phyloP scores from a whole-genome alignment of 2,113 vertebrate genomes.

The Scomber colias region DNA sequence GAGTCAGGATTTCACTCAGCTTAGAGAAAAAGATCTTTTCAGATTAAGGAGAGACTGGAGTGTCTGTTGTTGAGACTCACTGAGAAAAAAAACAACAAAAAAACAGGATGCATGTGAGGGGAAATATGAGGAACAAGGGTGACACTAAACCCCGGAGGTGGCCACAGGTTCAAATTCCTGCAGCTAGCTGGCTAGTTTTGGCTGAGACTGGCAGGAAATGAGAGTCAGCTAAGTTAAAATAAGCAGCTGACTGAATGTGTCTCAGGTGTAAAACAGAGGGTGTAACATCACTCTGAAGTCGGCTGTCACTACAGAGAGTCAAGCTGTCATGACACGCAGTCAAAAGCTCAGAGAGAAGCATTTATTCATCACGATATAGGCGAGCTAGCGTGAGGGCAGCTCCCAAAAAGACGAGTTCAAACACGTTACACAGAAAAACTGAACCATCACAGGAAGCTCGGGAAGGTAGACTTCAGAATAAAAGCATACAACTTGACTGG shows the following conservation, averaged over 20 bases:
- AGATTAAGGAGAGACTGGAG: conserved; percentile 66
- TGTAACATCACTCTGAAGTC: neutral
- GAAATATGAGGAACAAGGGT: conserved; percentile 4
- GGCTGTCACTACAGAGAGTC: neutral
- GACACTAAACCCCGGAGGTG: conserved; percentile 8
- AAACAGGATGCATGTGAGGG: conserved; percentile 35
- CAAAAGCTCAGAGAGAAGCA: neutral
- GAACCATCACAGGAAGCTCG: neutral
- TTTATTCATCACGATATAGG: neutral
- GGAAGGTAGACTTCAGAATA: conserved; percentile 35
- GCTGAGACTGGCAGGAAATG: conserved; percentile 10
- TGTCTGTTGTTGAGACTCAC: conserved; percentile 25
- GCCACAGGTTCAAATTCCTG: conserved; percentile 35
- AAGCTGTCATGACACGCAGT: conserved; percentile 19
- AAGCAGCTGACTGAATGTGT: neutral
- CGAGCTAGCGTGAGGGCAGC: conserved; percentile 27
- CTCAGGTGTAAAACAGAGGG: neutral
- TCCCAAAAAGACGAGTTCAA: conserved; percentile 50
- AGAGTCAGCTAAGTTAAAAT: conserved; percentile 2
- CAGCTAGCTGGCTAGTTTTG: neutral
- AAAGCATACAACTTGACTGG: neutral
- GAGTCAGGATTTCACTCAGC: conserved; percentile 70
- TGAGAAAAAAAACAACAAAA: neutral
- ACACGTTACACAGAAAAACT: conserved; percentile 7
- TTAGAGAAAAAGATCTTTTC: conserved; percentile 52